Base-by-base conservation (phyloP, 2,113 vertebrate genomes). In the Lethenteron reissneri region DNA sequence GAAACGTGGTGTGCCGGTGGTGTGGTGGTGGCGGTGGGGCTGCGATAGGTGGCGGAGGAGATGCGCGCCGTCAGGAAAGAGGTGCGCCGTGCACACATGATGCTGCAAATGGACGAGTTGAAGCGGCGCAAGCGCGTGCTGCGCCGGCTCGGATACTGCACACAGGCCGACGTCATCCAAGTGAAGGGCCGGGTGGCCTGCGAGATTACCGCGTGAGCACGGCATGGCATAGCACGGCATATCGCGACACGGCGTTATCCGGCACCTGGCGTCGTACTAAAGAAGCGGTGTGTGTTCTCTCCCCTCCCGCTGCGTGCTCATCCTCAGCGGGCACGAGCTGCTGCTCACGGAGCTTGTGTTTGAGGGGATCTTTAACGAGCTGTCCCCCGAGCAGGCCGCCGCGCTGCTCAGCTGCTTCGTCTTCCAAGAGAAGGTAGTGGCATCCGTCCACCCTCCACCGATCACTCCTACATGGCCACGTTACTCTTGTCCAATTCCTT, bases 341-440 rank as follows among this genome's bases (percentile, higher is more conserved):
- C 84, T 99, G 21, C 82, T 99, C 74, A 99, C 94, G 1, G 94
- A 99, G 80, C 97, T 99, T 90, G 81, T 95, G 76, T 99, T 99
- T 78, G 97, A 95, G 68, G 94, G 94, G 0, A 86, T 97, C 70
- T 99, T 99, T 81, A 97, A 95, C 72, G 90, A 97, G 71, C 84
- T 99, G 74, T 83, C 89, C 17, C 83, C 83, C 4, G 91, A 96
- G 69, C 94, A 99, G 74, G 87, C 87, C 74, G 88, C 90, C 0
- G 87, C 94, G 12, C 81, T 99, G 19, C 84, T 99, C 69, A 94
- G 89, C 84, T 94, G 89, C 79, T 94, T 99, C 8, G 94, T 99
- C 59, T 99, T 99, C 83, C 94, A 97, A 78, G 94, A 99, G 78
- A 99, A 99, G 2, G 94, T 99, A 41, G 41, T 41, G 41, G 41